Evolutionary conservation across 2,888 invertebrate species (phyloP), one percentile per base, ranked within the genome.

Genomic region (Omphaloscelis lunosa): DNA sequence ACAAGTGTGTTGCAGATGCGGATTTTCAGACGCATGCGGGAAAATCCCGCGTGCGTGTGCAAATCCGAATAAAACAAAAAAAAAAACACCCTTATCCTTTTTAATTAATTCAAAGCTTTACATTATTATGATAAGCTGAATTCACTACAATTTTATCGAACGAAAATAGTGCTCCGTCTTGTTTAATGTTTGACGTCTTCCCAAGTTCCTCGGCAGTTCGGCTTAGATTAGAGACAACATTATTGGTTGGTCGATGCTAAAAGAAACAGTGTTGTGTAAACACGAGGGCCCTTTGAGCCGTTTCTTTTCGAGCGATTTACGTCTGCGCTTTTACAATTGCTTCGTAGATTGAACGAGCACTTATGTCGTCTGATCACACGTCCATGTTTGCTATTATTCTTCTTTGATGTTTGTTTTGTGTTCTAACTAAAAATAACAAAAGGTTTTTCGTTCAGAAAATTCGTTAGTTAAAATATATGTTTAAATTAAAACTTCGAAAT

Each of bases 271-370:
- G 80, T 89, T 87, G 88, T 88, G 89, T 91, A 91, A 91, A 92
- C 90, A 91, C 79, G 75, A 88, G 88, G 80, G 86, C 90, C 89
- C 92, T 91, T 92, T 91, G 91, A 90, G 86, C 85, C 82, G 86
- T 92, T 92, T 91, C 90, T 92, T 93, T 91, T 90, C 87, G 82
- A 89, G 88, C 90, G 90, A 90, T 93, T 91, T 91, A 91, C 91
- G 89, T 88, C 88, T 89, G 89, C 88, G 90, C 89, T 90, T 92
- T 90, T 88, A 90, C 90, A 91, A 91, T 90, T 90, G 89, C 86
- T 88, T 88, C 88, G 84, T 88, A 87, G 89, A 89, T 91, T 90
- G 90, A 89, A 91, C 89, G 89, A 89, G 90, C 88, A 88, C 86
- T 89, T 88, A 71, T 84, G 80, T 87, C 87, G 76, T 86, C 81